A percentile compares a stretch with the other conserved stretches of the same genome.
Evolutionary conservation across 1,140 invertebrate species (phyloP).

Genomic region (Eulimnadia texana): DNA sequence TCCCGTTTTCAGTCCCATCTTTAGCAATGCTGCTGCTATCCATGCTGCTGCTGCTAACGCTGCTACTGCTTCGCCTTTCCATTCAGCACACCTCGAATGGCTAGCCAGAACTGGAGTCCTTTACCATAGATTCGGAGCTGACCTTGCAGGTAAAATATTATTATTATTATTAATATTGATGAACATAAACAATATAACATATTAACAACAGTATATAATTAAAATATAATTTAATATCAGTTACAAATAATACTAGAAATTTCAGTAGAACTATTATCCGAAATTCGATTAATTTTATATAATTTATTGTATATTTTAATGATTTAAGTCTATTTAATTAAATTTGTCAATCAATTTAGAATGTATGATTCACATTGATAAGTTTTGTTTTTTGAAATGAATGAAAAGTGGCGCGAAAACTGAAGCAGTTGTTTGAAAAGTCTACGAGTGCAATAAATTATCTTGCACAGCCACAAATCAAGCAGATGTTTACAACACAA

Average conservation of each 20-base stretch:
- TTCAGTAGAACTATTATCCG: too few species aligned
- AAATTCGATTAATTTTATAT: too few species aligned
- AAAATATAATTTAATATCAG: too few species aligned
- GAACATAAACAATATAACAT: too few species aligned
- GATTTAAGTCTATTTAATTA: background rate
- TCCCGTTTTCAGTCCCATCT: background rate
- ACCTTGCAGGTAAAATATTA: conserved; percentile 11
- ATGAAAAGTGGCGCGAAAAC: background rate
- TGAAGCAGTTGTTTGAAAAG: background rate
- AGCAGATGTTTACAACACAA: background rate
- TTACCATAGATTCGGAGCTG: conserved; percentile 16
- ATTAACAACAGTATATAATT: too few species aligned
- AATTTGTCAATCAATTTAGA: too few species aligned
- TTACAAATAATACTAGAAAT: too few species aligned
- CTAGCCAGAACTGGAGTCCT: conserved; percentile 17
- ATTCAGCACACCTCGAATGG: conserved; percentile 18
- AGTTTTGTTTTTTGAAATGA: background rate
- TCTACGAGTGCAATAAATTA: background rate
- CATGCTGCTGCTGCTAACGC: conserved; percentile 3
- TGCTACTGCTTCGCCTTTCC: conserved; percentile 4
- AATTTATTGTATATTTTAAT: background rate
- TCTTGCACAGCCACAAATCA: background rate
- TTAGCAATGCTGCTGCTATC: conserved; percentile 5
- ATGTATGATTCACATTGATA: too few species aligned
- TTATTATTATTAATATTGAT: too few species aligned